Percentiles rank a stretch among this genome's conserved stretches.
Conservation (phyloP, 2,888 invertebrate species). For the Cactoblastis cactorum region DNA sequence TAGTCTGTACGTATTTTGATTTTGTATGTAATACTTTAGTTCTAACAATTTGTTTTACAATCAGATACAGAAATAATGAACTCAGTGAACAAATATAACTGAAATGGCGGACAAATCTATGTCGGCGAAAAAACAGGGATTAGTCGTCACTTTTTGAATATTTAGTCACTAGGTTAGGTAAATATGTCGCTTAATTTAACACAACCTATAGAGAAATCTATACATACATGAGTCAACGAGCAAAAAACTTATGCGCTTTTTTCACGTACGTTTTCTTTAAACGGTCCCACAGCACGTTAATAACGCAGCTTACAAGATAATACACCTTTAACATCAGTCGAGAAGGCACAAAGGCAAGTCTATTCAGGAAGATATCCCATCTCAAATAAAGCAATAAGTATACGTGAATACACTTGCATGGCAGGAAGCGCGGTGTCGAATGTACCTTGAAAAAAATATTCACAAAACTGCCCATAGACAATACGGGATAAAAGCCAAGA, state of each 20-base stretch:
- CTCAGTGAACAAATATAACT: too few relatives aligned
- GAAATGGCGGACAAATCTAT: too few relatives aligned
- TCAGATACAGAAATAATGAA: too few relatives aligned
- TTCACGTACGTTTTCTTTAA: slow-evolving; percentile 23
- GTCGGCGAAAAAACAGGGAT: background rate
- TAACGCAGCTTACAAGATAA: slow-evolving; percentile 43
- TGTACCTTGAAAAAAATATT: slow-evolving; percentile 40
- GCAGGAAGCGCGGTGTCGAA: slow-evolving; percentile 76
- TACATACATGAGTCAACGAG: background rate
- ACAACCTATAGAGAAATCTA: background rate
- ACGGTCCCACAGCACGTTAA: slow-evolving; percentile 54
- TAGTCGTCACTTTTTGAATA: too few relatives aligned
- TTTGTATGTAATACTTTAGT: too few relatives aligned
- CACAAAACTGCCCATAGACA: slow-evolving; percentile 51
- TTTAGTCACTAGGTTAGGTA: too few relatives aligned
- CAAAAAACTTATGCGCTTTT: slow-evolving; percentile 23
- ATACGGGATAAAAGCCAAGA: slow-evolving; percentile 43
- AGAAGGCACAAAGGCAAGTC: slow-evolving; percentile 74
- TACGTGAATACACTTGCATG: slow-evolving; percentile 56
- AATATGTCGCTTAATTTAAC: background rate
- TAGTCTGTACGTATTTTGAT: too few relatives aligned
- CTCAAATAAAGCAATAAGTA: slow-evolving; percentile 45
- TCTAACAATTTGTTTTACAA: too few relatives aligned
- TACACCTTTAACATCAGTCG: slow-evolving; percentile 62
- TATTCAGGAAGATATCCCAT: slow-evolving; percentile 51